Evolutionary conservation across 2,113 vertebrate species (phyloP), one percentile per base, ranked within the genome.

Genomic region (Azemiops feae): DNA sequence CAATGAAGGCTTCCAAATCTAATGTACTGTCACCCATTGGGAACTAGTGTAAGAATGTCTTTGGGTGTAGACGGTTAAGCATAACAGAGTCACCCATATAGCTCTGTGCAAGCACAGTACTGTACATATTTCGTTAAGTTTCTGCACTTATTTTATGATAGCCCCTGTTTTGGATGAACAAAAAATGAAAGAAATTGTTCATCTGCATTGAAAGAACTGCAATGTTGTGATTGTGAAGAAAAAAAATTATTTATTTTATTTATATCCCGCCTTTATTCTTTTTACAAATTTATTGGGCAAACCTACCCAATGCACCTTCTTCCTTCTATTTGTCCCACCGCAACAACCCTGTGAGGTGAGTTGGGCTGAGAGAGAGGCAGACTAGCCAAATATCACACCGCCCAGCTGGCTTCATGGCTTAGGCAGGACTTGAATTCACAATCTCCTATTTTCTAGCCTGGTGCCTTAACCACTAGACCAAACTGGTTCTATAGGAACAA

Each of bases 21-120:
- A 95, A 96, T 96, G 95, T 97, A 98, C 96, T 97, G 98, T 98
- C 98, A 98, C 97, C 98, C 96, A 97, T 97, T 98, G 98, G 98
- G 96, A 92, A 20, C 92, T 92, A 64, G 91, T 2, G 18, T 94
- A 96, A 97, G 85, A 95, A 86, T 95, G 94, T 64, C 93, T 85
- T 8, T 6, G 88, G 91, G 69, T 3, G 89, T 53, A 14, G 14
- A 25, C 20, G 50, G 30, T 9, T 87, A 87, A 87, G 12, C 12
- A 30, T 30, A 47, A 50, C 43, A 47, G 25, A 87, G 12, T 27
- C 9, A 50, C 43, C 4, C 10, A 50, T 87, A 87, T 5, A 87
- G 23, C 4, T 87, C 45, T 30, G 30, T 87, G 47, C 3, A 30
- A 39, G 25, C 18, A 23, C 18, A 43, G 7, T 81, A 47, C 5